Evolutionary conservation across 2,888 invertebrate genomes (phyloP), one percentile per base, ranked within the genome.

Genomic region (Sepiola atlantica): DNA sequence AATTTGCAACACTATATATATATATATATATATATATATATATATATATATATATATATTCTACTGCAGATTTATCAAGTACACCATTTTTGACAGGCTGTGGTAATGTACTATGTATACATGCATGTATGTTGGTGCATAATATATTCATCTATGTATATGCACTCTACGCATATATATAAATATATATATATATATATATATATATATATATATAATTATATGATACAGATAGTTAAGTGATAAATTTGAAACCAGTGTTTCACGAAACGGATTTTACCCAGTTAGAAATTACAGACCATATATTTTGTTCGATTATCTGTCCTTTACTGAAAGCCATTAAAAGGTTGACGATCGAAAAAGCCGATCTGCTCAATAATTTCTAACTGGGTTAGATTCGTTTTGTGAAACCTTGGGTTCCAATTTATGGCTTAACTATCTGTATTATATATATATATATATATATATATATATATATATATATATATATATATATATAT

Each of bases 81-180:
- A 77, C 77, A 77, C 77, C n/a, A 77, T 77, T 77, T 77, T 77
- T 77, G 77, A 77, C 77, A 77, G 77, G 77, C 77, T 77, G 77
- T 77, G 77, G 77, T 77, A 77, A 77, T 77, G 77, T 77, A 77
- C 77, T 91, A 91, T 91, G 91, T 91, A 91, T 91, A 35, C 28
- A 91, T 91, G 91, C 54, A 45, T 91, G 91, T 91, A 91, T 91
- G 91, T 91, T 45, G 35, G 91, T 45, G 28, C 54, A 54, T 91
- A 45, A 45, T 91, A 35, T 77, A 77, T 77, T 77, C n/a, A 77
- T 77, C 77, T 77, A 32, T 77, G 77, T 77, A n/a, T 77, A 77
- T 77, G n/a, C 77, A 77, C 77, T 18, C 32, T 77, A 77, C 91
- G 91, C 91, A 91, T 21, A 45, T 20, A 28, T 20, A 45, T 18